Percentiles rank a stretch among this genome's conserved stretches.
Evolutionary conservation across 2,113 vertebrate species (phyloP).

Genomic region (Cryptomyrus ogoouensis): DNA sequence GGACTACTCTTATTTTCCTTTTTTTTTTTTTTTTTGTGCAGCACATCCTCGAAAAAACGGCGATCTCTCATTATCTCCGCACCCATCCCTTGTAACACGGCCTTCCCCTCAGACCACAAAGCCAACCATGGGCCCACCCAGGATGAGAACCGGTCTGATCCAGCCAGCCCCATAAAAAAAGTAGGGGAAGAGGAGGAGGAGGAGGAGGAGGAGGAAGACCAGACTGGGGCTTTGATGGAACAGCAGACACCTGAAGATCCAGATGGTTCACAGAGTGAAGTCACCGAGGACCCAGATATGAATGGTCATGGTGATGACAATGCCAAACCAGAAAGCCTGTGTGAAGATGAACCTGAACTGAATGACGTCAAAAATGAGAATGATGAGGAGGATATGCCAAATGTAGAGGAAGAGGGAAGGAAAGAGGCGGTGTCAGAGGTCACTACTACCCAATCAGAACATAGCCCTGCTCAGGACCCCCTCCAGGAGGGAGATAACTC

Average conservation of each 20-base stretch:
- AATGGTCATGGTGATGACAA: not conserved
- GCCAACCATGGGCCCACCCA: constrained; percentile 40
- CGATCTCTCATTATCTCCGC: constrained; percentile 82
- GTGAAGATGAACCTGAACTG: not conserved
- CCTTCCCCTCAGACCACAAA: constrained; percentile 52
- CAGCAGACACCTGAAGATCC: constrained; percentile 11
- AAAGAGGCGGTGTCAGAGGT: not conserved
- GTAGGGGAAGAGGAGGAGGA: not conserved
- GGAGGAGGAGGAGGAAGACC: not conserved
- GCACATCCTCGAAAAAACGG: constrained; percentile 60
- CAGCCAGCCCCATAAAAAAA: not conserved
- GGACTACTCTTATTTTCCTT: not conserved
- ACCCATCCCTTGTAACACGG: constrained; percentile 69
- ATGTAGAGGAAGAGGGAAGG: constrained; percentile 5
- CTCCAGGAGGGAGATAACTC: not conserved
- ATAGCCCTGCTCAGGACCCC: not conserved
- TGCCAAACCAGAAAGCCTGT: not conserved
- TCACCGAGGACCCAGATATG: not conserved
- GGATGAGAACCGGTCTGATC: constrained; percentile 37
- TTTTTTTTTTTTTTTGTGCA: constrained; percentile 24
- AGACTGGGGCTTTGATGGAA: constrained; percentile 7
- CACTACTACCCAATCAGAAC: not conserved
- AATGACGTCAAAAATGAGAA: not conserved
- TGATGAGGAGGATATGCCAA: not conserved
- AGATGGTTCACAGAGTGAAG: not conserved